Conservation (phyloP, 1,140 invertebrate species). For the Phthorimaea operculella region DNA sequence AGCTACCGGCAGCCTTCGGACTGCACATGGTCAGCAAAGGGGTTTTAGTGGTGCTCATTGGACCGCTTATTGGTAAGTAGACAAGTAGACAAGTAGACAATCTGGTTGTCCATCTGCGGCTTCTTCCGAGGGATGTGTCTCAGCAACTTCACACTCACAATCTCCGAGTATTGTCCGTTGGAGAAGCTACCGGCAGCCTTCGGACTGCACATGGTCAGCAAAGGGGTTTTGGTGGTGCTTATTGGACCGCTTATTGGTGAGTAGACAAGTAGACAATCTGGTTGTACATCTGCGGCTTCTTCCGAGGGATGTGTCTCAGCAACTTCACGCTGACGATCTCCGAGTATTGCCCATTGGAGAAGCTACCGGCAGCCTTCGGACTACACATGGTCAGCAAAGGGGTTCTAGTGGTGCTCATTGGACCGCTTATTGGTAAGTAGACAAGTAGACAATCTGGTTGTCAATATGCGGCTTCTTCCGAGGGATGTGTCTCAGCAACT, state of each 20-base stretch:
- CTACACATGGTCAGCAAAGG: conserved; percentile 82
- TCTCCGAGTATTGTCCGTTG: no score
- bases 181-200: no score
- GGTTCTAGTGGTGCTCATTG: conserved; percentile 74
- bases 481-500: no score
- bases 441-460: neutral
- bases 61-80: conserved; percentile 78
- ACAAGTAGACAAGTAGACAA: no score
- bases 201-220: no score
- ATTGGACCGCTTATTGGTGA: no score
- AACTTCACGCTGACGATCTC: conserved; percentile 78
- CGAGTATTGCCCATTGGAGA: conserved; percentile 71
- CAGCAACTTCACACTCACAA: no score
- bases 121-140: conserved; percentile 80
- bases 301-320: conserved; percentile 77
- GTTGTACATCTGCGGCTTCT: conserved; percentile 77
- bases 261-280: no score
- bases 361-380: conserved; percentile 79
- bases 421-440: conserved; percentile 76
- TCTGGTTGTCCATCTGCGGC: conserved; percentile 75
- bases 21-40: conserved; percentile 82
- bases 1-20: conserved; percentile 79
- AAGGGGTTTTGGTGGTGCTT: no score
- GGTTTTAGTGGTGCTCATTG: conserved; percentile 74
- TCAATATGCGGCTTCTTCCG: no score